A percentile compares a stretch with the other conserved stretches of the same genome.
phyloP scores from a whole-genome alignment of 2,888 invertebrate species.

The Chloroclysta siterata region DNA sequence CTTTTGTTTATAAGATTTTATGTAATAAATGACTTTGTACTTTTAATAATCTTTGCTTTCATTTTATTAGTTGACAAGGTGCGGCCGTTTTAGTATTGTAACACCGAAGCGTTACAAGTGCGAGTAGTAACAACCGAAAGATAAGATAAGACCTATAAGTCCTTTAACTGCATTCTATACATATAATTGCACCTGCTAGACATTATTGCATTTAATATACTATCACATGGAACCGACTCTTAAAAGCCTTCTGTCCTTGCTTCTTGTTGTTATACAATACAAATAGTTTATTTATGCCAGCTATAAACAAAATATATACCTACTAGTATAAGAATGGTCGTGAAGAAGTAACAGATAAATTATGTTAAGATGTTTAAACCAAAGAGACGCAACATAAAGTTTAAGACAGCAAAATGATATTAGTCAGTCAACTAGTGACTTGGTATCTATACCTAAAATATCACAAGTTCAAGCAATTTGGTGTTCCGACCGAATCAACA shows the following conservation, averaged over 20 bases:
- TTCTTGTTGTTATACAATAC: no score
- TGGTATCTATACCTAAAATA: neutral
- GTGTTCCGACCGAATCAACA: neutral
- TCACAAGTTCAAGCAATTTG: neutral
- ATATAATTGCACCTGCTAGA: slow-evolving; percentile 8
- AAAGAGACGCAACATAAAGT: no score
- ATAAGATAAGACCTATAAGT: slow-evolving; percentile 55
- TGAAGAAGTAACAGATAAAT: no score
- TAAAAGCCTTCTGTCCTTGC: no score
- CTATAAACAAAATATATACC: no score
- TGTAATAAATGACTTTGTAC: slow-evolving; percentile 64
- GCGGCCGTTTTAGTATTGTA: slow-evolving; percentile 45
- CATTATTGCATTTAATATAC: no score
- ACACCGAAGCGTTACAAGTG: slow-evolving; percentile 29
- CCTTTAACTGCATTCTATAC: slow-evolving; percentile 34
- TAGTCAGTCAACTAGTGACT: no score
- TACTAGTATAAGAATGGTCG: no score
- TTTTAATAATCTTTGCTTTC: slow-evolving; percentile 55
- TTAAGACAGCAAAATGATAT: no score
- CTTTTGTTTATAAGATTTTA: slow-evolving; percentile 24
- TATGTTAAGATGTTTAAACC: no score
- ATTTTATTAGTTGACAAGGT: slow-evolving; percentile 47
- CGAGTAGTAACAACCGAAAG: slow-evolving; percentile 34
- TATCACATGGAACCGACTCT: no score
- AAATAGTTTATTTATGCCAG: no score